Conservation (phyloP, 1,140 invertebrate species). For the Cydia fagiglandana region DNA sequence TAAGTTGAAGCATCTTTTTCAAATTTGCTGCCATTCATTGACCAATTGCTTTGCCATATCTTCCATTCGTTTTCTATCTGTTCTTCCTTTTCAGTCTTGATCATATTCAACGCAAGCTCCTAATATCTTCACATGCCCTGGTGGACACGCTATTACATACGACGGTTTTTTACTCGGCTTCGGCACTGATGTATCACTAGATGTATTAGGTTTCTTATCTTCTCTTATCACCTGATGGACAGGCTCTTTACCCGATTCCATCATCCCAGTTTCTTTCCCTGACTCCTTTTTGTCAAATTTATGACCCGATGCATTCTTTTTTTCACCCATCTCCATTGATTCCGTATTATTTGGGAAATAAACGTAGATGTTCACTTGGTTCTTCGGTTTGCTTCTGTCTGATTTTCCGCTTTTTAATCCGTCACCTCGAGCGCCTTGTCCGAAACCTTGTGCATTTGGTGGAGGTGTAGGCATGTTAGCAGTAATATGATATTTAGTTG, state of each 20-base stretch:
- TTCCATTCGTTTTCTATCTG: background rate
- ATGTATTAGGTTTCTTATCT: background rate
- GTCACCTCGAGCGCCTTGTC: background rate
- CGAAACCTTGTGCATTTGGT: background rate
- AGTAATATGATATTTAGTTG: background rate
- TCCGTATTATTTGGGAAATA: slow-evolving; percentile 12
- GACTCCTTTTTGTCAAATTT: background rate
- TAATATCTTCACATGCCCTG: background rate
- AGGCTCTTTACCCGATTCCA: background rate
- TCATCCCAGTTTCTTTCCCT: background rate
- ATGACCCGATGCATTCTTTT: background rate
- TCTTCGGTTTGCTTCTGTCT: background rate
- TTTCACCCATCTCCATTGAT: background rate
- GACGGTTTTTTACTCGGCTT: background rate
- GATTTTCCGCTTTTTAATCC: background rate
- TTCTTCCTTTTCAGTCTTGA: background rate
- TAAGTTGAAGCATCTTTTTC: too few relatives aligned
- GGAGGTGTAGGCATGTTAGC: background rate
- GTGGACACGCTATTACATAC: background rate
- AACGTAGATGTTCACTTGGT: slow-evolving; percentile 16
- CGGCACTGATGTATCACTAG: background rate
- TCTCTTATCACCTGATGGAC: background rate
- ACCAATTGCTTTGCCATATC: too few relatives aligned
- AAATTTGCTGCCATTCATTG: too few relatives aligned
- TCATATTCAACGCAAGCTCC: slow-evolving; percentile 1